Conservation (phyloP, 2,797 vertebrate genomes). For the Phoxinus dragarum region DNA sequence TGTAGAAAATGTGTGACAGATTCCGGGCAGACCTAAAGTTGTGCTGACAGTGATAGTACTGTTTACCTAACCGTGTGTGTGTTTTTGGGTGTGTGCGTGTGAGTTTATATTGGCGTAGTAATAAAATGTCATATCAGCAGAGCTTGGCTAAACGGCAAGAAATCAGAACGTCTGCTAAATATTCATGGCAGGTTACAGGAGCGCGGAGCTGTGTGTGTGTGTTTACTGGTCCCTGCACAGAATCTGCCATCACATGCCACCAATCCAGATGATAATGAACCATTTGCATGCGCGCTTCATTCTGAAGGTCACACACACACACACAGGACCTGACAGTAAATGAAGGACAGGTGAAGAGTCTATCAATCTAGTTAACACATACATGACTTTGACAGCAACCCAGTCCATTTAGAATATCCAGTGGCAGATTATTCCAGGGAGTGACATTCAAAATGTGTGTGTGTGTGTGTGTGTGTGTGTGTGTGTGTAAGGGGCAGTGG, state of each 20-base stretch:
- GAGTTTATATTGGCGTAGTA: conserved; percentile 45
- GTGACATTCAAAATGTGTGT: conserved; percentile 31
- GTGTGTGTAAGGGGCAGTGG: conserved; percentile 34
- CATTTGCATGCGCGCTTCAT: conserved; percentile 36
- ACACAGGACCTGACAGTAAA: not conserved
- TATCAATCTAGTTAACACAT: conserved; percentile 35
- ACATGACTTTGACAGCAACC: conserved; percentile 30
- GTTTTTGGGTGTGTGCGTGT: not conserved
- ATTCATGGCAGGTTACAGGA: conserved; percentile 49
- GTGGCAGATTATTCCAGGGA: conserved; percentile 30
- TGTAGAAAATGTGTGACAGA: not conserved
- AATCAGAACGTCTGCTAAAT: conserved; percentile 51
- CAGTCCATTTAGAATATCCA: conserved; percentile 21
- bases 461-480: conserved; percentile 29
- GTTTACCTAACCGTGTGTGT: conserved; percentile 24
- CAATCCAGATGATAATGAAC: conserved; percentile 42
- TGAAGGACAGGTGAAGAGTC: conserved; percentile 39
- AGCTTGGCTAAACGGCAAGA: conserved; percentile 39
- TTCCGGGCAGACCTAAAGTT: not conserved
- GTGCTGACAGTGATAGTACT: conserved; percentile 54
- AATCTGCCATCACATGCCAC: conserved; percentile 45
- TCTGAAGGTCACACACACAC: conserved; percentile 39
- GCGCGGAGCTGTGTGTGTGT: not conserved
- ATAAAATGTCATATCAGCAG: conserved; percentile 53
- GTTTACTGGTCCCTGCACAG: not conserved